Evolutionary conservation across 1,140 invertebrate genomes (phyloP).

Genomic region (Caenorhabditis brenneri): DNA sequence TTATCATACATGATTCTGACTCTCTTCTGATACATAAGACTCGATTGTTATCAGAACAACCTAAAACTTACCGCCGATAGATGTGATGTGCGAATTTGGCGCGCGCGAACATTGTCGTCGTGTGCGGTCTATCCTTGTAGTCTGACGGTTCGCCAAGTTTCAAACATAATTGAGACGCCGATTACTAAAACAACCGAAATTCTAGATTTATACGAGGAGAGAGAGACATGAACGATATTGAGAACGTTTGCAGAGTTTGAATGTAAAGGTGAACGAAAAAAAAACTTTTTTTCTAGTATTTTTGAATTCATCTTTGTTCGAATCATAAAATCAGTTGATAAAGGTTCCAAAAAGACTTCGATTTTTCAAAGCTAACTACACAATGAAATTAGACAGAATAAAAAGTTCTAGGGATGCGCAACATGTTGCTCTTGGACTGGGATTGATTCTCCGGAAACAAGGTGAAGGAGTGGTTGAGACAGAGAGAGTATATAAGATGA

Average conservation of each 20-base stretch:
- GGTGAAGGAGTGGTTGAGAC: slow-evolving; percentile 27
- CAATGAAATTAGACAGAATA: background rate
- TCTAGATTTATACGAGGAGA: background rate
- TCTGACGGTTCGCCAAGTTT: slow-evolving; percentile 24
- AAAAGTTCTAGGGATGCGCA: slow-evolving; percentile 8
- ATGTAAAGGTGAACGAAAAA: too few relatives aligned
- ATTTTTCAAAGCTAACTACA: background rate
- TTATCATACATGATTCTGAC: too few relatives aligned
- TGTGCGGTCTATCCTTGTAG: slow-evolving; percentile 17
- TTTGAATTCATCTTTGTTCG: too few relatives aligned
- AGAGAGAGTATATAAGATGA: background rate
- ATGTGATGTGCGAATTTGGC: slow-evolving; percentile 34
- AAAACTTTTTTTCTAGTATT: too few relatives aligned
- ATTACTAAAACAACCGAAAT: background rate
- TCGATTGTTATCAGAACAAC: too few relatives aligned
- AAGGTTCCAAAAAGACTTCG: too few relatives aligned
- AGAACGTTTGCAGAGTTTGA: too few relatives aligned
- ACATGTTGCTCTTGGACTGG: background rate
- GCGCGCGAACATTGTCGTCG: slow-evolving; percentile 32
- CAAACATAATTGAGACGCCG: slow-evolving; percentile 36
- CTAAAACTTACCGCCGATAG: slow-evolving; percentile 27
- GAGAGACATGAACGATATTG: background rate
- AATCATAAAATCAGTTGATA: too few relatives aligned
- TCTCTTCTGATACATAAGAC: too few relatives aligned
- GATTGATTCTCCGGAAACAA: slow-evolving; percentile 35